Evolutionary conservation across 1,140 invertebrate genomes (phyloP), one percentile per base, ranked within the genome.

Genomic region (Linepithema humile): DNA sequence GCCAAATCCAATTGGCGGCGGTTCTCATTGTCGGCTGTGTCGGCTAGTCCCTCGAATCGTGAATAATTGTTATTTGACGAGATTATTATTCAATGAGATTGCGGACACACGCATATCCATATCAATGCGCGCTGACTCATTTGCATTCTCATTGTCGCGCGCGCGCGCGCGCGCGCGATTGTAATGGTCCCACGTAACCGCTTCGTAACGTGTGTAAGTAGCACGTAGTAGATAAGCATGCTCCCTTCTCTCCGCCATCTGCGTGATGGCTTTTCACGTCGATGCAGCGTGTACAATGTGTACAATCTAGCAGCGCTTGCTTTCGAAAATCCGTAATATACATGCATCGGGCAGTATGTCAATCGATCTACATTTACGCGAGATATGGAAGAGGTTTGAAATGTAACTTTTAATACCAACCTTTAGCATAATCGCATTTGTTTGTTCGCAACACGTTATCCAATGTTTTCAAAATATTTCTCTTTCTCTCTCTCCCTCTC

Each of bases 61-160:
- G n/a, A 32, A 45, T 80, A 70, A 70, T 80, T 70, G 75, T 80
- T 70, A 57, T 29, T 55, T 35, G 64, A 26, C 48, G 75, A n/a
- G n/a, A 80, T 80, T 80, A 57, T 80, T 80, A 80, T 80, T 80
- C 64, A 70, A 80, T 53, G 48, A 69, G 75, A 80, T 80, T 55
- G 35, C 64, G 29, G 35, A 55, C 64, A 55, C 64, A 57, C 62
- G 48, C 64, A 70, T 80, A 80, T 80, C 75, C 64, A 80, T 80
- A 80, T 70, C 64, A 80, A 80, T 80, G 75, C 48, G 60, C 32
- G 32, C 35, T 55, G 75, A 69, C 64, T 80, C 75, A 80, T 69
- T 80, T 80, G 64, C 75, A 80, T 78, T 78, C 62, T 78, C 62
- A 78, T 80, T 80, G 75, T 80, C 75, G 75, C n/a, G 55, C 26